Base-by-base conservation (phyloP, 2,113 vertebrate species). In the Takifugu bimaculatus region DNA sequence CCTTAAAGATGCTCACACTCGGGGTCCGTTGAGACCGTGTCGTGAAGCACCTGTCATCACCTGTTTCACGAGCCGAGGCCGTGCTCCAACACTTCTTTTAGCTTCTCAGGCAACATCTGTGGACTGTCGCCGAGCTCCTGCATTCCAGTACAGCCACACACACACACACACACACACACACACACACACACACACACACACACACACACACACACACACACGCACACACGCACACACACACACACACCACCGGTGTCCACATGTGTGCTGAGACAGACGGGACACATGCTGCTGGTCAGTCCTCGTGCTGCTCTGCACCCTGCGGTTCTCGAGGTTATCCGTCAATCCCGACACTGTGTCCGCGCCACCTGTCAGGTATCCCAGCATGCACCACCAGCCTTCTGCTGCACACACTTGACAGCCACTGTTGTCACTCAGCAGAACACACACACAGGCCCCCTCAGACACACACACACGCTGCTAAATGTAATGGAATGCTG, bases 271-370 rank as follows among this genome's bases (percentile, higher is more conserved):
- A 35, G 32, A 5, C 32, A 7, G 32, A 35, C 32, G 6, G 4
- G 32, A 50, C 63, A 42, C 15, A 56, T 28, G 7, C 52, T 42
- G 44, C 6, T 26, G 26, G 28, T 67, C 57, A 68, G 59, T 72
- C 62, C 70, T 65, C 20, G 20, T 20, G 20, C 20, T 20, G 20
- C 20, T 81, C 35, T 70, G 65, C 27, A 75, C 57, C 59, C 63
- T 53, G 43, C 65, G 52, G 65, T 77, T 78, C 80, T 77, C 59
- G 70, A 86, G 88, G 88, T 89, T 76, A 88, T 60, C 82, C 77
- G 82, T 84, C 86, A 81, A 78, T 88, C 79, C 75, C 50, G 60
- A 15, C 27, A 3, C 50, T 52, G 65, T 70, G 72, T 44, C 72
- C n/a, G 51, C 51, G 60, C 67, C 69, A 83, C 88, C 80, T 86